Percentiles rank a stretch among this genome's conserved stretches.
Conservation (phyloP, 2,797 vertebrate genomes). For the Acanthurus lineatus region DNA sequence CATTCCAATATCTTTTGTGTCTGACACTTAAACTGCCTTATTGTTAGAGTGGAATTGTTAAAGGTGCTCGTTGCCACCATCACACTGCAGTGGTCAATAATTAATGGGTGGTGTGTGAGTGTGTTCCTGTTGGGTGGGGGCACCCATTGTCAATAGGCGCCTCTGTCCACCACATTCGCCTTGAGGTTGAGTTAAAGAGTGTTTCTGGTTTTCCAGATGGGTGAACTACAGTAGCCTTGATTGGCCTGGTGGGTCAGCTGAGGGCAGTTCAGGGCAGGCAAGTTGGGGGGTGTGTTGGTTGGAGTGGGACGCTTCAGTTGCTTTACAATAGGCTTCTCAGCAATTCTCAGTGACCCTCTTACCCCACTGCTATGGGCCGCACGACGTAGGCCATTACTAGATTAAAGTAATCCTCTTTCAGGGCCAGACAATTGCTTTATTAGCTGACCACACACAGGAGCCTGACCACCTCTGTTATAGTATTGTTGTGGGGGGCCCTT, state of each 20-base stretch:
- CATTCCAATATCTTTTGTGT: neutral
- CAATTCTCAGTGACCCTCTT: slow-evolving; percentile 68
- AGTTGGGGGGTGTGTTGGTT: neutral
- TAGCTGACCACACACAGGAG: slow-evolving; percentile 85
- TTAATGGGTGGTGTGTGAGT: slow-evolving; percentile 38
- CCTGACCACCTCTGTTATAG: slow-evolving; percentile 80
- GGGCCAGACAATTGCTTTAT: slow-evolving; percentile 85
- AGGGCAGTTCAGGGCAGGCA: slow-evolving; percentile 46
- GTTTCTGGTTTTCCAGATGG: slow-evolving; percentile 75
- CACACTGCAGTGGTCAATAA: slow-evolving; percentile 52
- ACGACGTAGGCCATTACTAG: slow-evolving; percentile 81
- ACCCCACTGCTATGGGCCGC: slow-evolving; percentile 66
- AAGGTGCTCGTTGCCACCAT: slow-evolving; percentile 29
- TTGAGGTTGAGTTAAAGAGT: slow-evolving; percentile 58
- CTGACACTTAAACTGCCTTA: slow-evolving; percentile 45
- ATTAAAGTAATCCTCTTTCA: slow-evolving; percentile 89
- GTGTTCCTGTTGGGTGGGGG: slow-evolving; percentile 1
- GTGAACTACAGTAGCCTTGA: slow-evolving; percentile 68
- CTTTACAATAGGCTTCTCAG: slow-evolving; percentile 71
- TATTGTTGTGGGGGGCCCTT: slow-evolving; percentile 74
- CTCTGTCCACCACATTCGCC: slow-evolving; percentile 13
- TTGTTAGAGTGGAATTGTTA: slow-evolving; percentile 54
- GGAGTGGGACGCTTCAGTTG: slow-evolving; percentile 13
- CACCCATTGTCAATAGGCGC: slow-evolving; percentile 35
- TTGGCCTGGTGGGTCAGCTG: slow-evolving; percentile 60